phyloP scores from a whole-genome alignment of 2,797 vertebrate genomes.

The Prionace glauca region DNA sequence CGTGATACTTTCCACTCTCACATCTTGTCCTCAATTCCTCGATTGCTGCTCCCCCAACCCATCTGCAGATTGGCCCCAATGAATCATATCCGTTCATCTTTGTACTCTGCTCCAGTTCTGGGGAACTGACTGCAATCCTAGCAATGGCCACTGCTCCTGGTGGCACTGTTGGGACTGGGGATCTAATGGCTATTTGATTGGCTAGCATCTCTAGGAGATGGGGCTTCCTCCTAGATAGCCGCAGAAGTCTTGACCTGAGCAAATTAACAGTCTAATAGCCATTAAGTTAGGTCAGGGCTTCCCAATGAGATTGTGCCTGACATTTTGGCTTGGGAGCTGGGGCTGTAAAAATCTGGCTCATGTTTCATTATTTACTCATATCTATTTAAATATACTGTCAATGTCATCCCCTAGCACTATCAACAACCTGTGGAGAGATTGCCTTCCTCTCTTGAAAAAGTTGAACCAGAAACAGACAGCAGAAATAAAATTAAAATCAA shows the following conservation, averaged over 20 bases:
- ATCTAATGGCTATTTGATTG: not conserved
- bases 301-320: no score
- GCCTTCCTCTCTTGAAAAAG: not conserved
- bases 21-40: no score
- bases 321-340: no score
- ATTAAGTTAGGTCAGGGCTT: no score
- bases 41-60: no score
- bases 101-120: not conserved
- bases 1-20: no score
- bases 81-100: not conserved
- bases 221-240: not conserved
- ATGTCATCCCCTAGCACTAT: not conserved
- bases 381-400: not conserved
- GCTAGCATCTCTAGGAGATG: not conserved
- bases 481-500: conserved; percentile 7
- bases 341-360: no score
- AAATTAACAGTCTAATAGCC: not conserved
- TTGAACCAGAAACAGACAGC: not conserved
- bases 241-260: not conserved
- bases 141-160: not conserved
- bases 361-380: not conserved
- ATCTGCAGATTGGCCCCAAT: no score
- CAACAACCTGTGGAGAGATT: no score
- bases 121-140: not conserved
- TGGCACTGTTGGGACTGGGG: not conserved